Evolutionary conservation across 2,113 vertebrate genomes (phyloP), one percentile per base, ranked within the genome.

Genomic region (Gymnobelideus leadbeateri): DNA sequence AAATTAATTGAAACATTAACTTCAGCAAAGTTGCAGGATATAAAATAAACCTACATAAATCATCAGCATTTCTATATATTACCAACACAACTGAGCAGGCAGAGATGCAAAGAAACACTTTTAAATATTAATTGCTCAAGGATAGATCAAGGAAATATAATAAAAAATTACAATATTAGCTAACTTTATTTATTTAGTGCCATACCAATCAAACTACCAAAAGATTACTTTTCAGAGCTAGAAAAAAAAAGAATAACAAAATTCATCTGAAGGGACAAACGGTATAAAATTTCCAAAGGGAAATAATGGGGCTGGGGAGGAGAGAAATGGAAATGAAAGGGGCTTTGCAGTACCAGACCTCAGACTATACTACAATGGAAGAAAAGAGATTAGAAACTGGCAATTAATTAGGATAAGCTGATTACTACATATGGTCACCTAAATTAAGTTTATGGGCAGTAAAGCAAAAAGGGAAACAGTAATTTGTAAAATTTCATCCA

Each of bases 21-120:
- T 84, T 84, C 68, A 84, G n/a, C 68, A 84, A 84, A n/a, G n/a
- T n/a, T 43, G 68, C 68, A 84, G 68, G 68, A 84, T 43, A 84
- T 84, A 43, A 84, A 84, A 84, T 84, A 84, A 84, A 43, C 14
- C n/a, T 43, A 43, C 19, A 84, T 21, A 84, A 43, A 84, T 84
- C 68, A n/a, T 84, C 68, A 43, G 16, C n/a, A 43, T 43, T 84
- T 43, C n/a, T 84, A 43, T n/a, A 68, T 68, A 68, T 68, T 19
- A 68, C 4, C 31, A 68, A 68, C 16, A 84, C 37, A 43, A 43
- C 19, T 19, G 5, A 84, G 68, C n/a, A 21, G 19, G 16, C 37
- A 43, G 68, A 84, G 37, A 77, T n/a, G 61, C 4, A n/a, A 77
- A 77, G 37, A 84, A 43, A 84, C 21, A 84, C 16, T 84, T 84